Evolutionary conservation across 2,888 invertebrate genomes (phyloP).

Genomic region (Parelbella ahira): DNA sequence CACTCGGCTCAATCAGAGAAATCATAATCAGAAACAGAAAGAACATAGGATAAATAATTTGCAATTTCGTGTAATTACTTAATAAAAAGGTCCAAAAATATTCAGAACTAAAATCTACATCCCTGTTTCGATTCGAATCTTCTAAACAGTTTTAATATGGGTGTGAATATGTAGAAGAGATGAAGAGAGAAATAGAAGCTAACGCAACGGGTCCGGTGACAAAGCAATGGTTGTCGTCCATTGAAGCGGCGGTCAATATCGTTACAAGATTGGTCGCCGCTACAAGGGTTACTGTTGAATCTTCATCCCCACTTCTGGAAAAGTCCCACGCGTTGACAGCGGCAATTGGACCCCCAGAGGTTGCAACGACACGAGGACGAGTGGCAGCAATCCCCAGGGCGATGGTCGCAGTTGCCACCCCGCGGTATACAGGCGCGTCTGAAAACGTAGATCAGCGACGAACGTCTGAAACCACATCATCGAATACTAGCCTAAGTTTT

Average conservation of each 20-base stretch:
- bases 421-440: slow-evolving; percentile 90
- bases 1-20: slow-evolving; percentile 65
- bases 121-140: slow-evolving; percentile 69
- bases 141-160: slow-evolving; percentile 35
- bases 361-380: slow-evolving; percentile 93
- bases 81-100: slow-evolving; percentile 74
- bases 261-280: slow-evolving; percentile 60
- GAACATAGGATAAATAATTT: slow-evolving; percentile 34
- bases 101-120: slow-evolving; percentile 70
- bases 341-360: slow-evolving; percentile 93
- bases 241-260: slow-evolving; percentile 69
- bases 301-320: slow-evolving; percentile 91
- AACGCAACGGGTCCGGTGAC: slow-evolving; percentile 67
- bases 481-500: slow-evolving; percentile 70
- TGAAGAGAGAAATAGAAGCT: slow-evolving; percentile 32
- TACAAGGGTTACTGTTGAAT: slow-evolving; percentile 42
- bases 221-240: slow-evolving; percentile 56
- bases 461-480: slow-evolving; percentile 87
- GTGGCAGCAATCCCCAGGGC: slow-evolving; percentile 92
- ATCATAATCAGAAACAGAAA: slow-evolving; percentile 51
- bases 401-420: slow-evolving; percentile 91
- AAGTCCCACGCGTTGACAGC: slow-evolving; percentile 92
- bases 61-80: slow-evolving; percentile 38
- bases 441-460: slow-evolving; percentile 92
- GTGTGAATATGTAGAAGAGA: slow-evolving; percentile 37